Evolutionary conservation across 2,113 vertebrate species (phyloP).

Genomic region (Spilogale gracilis): DNA sequence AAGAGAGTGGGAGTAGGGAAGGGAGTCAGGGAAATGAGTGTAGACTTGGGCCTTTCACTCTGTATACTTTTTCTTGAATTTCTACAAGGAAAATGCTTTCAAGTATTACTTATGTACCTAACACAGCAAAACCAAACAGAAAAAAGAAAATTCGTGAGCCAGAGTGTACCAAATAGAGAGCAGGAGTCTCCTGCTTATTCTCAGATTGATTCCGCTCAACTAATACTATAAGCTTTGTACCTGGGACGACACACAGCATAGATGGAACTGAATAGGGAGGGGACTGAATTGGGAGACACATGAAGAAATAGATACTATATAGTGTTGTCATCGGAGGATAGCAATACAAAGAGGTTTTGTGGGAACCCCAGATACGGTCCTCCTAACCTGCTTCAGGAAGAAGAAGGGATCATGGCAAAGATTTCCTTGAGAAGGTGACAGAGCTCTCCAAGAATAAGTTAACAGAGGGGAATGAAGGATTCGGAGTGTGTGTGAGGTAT

Average conservation of each 20-base stretch:
- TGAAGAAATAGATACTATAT: background rate
- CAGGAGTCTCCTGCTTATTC: background rate
- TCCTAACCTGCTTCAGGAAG: background rate
- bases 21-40: fast-evolving
- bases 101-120: background rate
- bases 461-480: background rate
- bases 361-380: fast-evolving
- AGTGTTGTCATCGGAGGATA: background rate
- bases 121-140: slow-evolving; percentile 8
- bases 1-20: background rate
- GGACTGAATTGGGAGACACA: background rate
- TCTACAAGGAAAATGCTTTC: background rate
- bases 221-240: background rate
- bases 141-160: background rate
- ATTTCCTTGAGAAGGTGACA: background rate
- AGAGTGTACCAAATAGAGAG: background rate
- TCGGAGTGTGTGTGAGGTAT: no score
- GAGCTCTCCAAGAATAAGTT: background rate
- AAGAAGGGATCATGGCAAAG: no score
- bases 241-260: fast-evolving
- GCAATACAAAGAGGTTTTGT: background rate
- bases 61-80: background rate
- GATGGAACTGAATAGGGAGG: background rate
- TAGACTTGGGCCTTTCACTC: background rate
- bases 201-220: background rate